These are phyloP conservation scores for Eustalomyia histrio DNA, from an alignment of 2,888 invertebrate species.

Conservation along the genomic window DNA sequence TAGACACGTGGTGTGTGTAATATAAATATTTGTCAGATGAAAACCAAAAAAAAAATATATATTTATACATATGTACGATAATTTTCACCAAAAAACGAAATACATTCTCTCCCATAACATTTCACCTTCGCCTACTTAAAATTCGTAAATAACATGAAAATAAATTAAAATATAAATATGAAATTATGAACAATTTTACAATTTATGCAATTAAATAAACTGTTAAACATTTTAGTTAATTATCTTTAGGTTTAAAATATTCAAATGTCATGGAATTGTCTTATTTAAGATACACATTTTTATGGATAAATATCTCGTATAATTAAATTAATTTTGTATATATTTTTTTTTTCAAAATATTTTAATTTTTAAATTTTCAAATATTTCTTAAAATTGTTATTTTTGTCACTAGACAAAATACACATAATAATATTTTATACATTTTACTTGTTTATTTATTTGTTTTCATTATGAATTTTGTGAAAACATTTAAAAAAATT, in stretches of 20 bases:
- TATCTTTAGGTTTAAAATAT: too few relatives aligned
- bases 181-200: background rate
- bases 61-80: too few relatives aligned
- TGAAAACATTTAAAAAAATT: constrained; percentile 42
- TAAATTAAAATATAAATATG: constrained; percentile 2
- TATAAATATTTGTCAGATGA: background rate
- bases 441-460: background rate
- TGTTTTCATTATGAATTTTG: constrained; percentile 10
- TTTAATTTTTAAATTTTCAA: too few relatives aligned
- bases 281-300: too few relatives aligned
- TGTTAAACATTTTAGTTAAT: background rate
- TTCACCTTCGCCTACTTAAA: constrained; percentile 49
- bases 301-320: too few relatives aligned
- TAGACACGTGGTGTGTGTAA: constrained; percentile 33
- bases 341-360: too few relatives aligned
- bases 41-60: too few relatives aligned
- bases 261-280: too few relatives aligned
- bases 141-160: constrained; percentile 29
- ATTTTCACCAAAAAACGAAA: background rate
- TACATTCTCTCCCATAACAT: constrained; percentile 15
- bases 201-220: background rate
- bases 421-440: background rate
- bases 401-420: constrained; percentile 43
- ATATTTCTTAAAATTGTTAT: background rate
- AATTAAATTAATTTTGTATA: too few relatives aligned